These are phyloP conservation scores for Salpingus planirostris DNA, from an alignment of 2,888 invertebrate genomes.

Conservation along the genomic window DNA sequence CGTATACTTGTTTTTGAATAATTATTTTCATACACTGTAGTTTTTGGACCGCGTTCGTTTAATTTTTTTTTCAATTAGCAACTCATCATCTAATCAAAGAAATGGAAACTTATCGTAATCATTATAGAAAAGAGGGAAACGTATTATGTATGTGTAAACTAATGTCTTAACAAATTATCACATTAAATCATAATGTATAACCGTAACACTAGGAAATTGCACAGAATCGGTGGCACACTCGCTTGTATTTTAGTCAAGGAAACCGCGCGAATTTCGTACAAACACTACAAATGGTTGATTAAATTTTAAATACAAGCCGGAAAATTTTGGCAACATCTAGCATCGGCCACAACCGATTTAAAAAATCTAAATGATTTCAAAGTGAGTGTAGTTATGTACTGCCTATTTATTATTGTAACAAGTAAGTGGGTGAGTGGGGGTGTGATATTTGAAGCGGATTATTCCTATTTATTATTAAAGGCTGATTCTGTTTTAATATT, in stretches of 20 bases:
- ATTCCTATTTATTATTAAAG: too few species aligned
- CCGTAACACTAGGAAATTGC: slow-evolving; percentile 30
- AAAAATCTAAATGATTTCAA: slow-evolving; percentile 2
- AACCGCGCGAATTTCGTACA: slow-evolving; percentile 5
- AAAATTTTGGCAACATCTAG: slow-evolving; percentile 5
- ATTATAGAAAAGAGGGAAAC: too few species aligned
- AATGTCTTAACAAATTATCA: slow-evolving; percentile 34
- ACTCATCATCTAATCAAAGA: too few species aligned
- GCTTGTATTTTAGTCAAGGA: slow-evolving; percentile 19
- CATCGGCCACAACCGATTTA: background rate
- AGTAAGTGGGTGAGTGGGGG: background rate
- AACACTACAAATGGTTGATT: slow-evolving; percentile 14
- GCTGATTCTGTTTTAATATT: too few species aligned
- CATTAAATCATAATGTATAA: slow-evolving; percentile 22
- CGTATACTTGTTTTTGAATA: slow-evolving; percentile 35
- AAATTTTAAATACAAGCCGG: slow-evolving; percentile 12
- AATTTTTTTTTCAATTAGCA: too few species aligned
- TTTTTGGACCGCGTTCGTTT: slow-evolving; percentile 35
- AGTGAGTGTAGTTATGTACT: too few species aligned
- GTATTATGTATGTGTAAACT: too few species aligned
- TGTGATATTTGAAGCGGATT: too few species aligned
- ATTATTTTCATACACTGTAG: slow-evolving; percentile 25
- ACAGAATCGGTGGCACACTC: slow-evolving; percentile 38
- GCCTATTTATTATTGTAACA: slow-evolving; percentile 1
- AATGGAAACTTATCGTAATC: too few species aligned